These are phyloP conservation scores for Aphrocallistes beatrix DNA, from an alignment of 37 sponge, comb jelly and placozoan genomes.

Conservation along the genomic window DNA sequence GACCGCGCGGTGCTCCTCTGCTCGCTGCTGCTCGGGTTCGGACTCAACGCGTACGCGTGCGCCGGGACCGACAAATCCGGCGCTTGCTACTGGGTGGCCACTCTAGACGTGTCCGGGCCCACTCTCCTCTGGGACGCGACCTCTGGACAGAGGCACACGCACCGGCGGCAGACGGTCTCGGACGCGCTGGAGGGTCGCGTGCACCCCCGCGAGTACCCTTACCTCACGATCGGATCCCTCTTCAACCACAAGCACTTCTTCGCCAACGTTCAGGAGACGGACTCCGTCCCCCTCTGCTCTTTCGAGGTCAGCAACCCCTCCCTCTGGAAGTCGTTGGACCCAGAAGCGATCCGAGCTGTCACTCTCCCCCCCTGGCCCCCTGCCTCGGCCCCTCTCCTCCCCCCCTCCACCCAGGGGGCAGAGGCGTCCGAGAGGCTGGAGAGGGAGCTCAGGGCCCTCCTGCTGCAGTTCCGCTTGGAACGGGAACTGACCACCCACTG, in stretches of 20 bases:
- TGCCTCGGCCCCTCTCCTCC: not conserved
- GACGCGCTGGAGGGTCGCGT: slow-evolving; percentile 20
- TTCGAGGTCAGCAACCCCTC: slow-evolving; percentile 50
- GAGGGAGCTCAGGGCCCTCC: slow-evolving; percentile 41
- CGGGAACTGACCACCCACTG: slow-evolving; percentile 66
- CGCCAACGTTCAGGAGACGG: slow-evolving; percentile 77
- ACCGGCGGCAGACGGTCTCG: not conserved
- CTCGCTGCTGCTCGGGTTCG: slow-evolving; percentile 81
- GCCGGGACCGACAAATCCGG: slow-evolving; percentile 68
- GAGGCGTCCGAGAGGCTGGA: slow-evolving; percentile 45
- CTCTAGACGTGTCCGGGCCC: slow-evolving; percentile 38
- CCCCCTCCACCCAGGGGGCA: not conserved
- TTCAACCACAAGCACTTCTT: slow-evolving; percentile 85
- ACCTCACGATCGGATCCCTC: slow-evolving; percentile 78
- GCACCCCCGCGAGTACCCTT: slow-evolving; percentile 51
- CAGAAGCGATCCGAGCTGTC: slow-evolving; percentile 55
- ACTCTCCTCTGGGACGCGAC: slow-evolving; percentile 88
- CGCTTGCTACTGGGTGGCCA: slow-evolving; percentile 82
- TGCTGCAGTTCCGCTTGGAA: slow-evolving; percentile 62
- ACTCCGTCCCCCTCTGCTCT: slow-evolving; percentile 36
- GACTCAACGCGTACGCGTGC: slow-evolving; percentile 84
- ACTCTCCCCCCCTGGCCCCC: slow-evolving; percentile 35
- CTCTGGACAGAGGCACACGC: slow-evolving; percentile 81
- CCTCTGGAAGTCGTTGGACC: slow-evolving; percentile 83
- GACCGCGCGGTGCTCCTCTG: slow-evolving; percentile 83